Evolutionary conservation across 2,113 vertebrate species (phyloP), one percentile per base, ranked within the genome.

Genomic region (Elgaria multicarinata): DNA sequence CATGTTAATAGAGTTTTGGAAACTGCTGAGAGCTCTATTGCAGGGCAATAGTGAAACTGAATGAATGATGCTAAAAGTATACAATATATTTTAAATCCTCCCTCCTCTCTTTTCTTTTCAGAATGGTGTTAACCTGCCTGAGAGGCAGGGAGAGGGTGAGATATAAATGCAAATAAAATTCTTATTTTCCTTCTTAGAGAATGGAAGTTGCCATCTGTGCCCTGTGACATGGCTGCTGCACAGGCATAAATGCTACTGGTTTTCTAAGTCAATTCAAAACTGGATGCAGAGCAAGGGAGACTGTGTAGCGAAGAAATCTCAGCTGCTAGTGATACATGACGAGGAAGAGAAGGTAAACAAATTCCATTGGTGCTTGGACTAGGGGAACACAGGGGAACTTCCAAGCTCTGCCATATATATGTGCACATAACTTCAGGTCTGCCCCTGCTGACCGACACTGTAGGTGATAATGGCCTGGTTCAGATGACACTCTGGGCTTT

Each of bases 211-310:
- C 71, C 6, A 9, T 24, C 31, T 89, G 7, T 89, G 87, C 33
- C 80, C 87, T 72, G 6, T 66, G 9, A 66, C 13, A 1, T 89
- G 87, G 87, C 0, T 14, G 44, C 22, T 28, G 2, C 44, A 83
- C 20, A 42, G 76, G 8, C 3, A 75, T 13, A 83, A 58, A 50
- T 89, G 87, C 55, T 89, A 89, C 80, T 89, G 87, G 87, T 7
- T 89, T 83, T 89, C 87, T 64, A 20, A 5, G 8, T 12, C 13
- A n/a, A 50, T 36, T 6, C 12, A 14, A 28, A 13, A 71, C 42
- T 89, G 87, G 87, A 0, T 28, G 0, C 24, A 83, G 39, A 89
- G 87, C 55, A 13, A 76, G 3, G 1, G 4, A 18, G 87, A 89
- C 2, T 89, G 87, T 74, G 3, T 1, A 3, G 18, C 53, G 9